Conservation (phyloP, 2,113 vertebrate species). For the Murina feae region DNA sequence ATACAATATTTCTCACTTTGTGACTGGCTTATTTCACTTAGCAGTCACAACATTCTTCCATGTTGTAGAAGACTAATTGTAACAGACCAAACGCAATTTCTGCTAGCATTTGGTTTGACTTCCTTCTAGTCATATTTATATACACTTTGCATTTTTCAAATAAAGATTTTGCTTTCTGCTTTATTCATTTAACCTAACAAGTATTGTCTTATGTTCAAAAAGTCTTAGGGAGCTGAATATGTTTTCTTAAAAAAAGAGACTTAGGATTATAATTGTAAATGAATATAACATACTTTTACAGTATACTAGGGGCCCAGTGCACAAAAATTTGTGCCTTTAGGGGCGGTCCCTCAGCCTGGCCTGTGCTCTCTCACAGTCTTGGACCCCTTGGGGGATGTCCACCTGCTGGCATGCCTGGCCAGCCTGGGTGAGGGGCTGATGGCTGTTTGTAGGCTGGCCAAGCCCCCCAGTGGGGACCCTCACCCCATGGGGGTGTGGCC, state of each 20-base stretch:
- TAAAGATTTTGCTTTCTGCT: not conserved
- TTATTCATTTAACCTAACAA: not conserved
- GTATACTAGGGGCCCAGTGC: too few species aligned
- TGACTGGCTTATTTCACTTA: not conserved
- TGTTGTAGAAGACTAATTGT: not conserved
- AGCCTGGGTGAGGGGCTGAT: too few species aligned
- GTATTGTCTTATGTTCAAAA: not conserved
- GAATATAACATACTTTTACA: fast-evolving
- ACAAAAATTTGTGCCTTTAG: too few species aligned
- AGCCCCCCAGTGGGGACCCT: too few species aligned
- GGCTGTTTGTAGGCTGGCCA: too few species aligned
- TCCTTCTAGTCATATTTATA: not conserved
- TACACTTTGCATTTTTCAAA: not conserved
- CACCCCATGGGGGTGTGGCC: too few species aligned
- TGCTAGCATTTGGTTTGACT: not conserved
- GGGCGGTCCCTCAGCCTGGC: too few species aligned
- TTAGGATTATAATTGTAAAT: not conserved
- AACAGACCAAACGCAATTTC: not conserved
- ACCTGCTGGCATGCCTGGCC: too few species aligned
- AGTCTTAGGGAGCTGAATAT: not conserved
- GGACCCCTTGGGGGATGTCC: too few species aligned
- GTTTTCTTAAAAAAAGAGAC: not conserved
- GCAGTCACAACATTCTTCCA: not conserved
- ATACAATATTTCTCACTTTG: not conserved
- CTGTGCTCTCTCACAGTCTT: too few species aligned